Base-by-base conservation (phyloP, 2,888 invertebrate species). In the Ypsolopha scabrella region DNA sequence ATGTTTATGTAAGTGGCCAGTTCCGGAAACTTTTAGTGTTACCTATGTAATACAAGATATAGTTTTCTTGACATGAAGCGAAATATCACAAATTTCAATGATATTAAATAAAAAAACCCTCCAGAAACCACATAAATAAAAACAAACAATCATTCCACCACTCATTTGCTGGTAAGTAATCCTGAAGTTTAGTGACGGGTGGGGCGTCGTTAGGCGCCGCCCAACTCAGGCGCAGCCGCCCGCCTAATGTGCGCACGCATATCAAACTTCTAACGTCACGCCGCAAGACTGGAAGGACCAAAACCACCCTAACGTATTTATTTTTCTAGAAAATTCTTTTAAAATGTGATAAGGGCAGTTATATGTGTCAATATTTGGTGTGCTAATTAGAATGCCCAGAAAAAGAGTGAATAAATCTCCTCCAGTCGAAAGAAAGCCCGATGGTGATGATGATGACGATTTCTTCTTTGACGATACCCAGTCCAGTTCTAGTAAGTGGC, bases 381-480 rank as follows among this genome's bases (percentile, higher is more conserved):
- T 24, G 24, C 2, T 24, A 24, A 24, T 24, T 24, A 24, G 24
- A 67, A 86, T 86, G 86, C 85, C 85, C 7, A 71, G 83, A 55
- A 85, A 85, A 73, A 67, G 80, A 39, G 67, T 63, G 34, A 77
- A 70, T 58, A 68, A 71, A 57, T 75, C 81, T 1, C 74, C 79
- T 33, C 69, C 76, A 0, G 57, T 64, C 7, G 83, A 82, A 13
- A 82, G 76, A 54, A 70, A 75, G 47, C 56, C 62, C 4, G 83
- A 82, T 9, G 82, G 80, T 39, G 67, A 59, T 6, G 82, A 83
- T 8, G 85, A 85, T 54, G 85, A 86, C 54, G 85, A 85, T 60
- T 83, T 82, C 56, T 77, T 80, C 54, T 83, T 83, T 54, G 86
- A 86, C 50, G 86, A 86, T 57, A 76, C 75, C 44, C 80, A 81